These are phyloP conservation scores for Aphelinus certus DNA, from an alignment of 1,140 invertebrate species.

Conservation along the genomic window DNA sequence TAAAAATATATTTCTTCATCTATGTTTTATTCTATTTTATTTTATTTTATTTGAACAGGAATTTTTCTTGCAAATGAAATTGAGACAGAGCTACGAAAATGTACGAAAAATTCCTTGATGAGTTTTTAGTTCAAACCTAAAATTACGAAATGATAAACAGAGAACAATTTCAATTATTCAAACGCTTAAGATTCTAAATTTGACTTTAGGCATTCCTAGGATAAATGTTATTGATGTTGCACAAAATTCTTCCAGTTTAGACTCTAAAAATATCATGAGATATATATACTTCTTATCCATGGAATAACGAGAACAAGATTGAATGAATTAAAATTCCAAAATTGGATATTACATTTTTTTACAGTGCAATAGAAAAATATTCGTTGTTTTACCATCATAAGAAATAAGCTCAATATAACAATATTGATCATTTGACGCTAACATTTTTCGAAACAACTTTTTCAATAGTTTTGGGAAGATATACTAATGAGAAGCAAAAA, in stretches of 20 bases:
- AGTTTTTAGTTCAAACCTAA: no score
- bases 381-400: constrained; percentile 14
- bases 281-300: constrained; percentile 32
- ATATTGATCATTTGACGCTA: constrained; percentile 21
- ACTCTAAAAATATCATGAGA: constrained; percentile 18
- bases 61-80: no score
- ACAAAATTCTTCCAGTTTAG: constrained; percentile 22
- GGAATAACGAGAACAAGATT: constrained; percentile 33
- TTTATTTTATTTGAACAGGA: no score
- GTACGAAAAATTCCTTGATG: no score
- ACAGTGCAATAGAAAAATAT: constrained; percentile 35
- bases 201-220: constrained; percentile 26
- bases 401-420: constrained; percentile 29
- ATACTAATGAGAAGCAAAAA: constrained; percentile 27
- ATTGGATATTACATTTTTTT: constrained; percentile 31
- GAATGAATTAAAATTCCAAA: constrained; percentile 21
- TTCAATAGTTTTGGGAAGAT: constrained; percentile 25
- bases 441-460: constrained; percentile 29
- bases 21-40: no score
- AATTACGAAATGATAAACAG: no score
- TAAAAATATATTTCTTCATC: constrained; percentile 14
- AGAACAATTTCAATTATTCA: no score
- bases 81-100: no score
- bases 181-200: background rate
- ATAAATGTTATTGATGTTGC: constrained; percentile 13